A percentile compares a stretch with the other conserved stretches of the same genome.
phyloP scores from a whole-genome alignment of 1,140 invertebrate genomes.

The Neodiprion pinetum region DNA sequence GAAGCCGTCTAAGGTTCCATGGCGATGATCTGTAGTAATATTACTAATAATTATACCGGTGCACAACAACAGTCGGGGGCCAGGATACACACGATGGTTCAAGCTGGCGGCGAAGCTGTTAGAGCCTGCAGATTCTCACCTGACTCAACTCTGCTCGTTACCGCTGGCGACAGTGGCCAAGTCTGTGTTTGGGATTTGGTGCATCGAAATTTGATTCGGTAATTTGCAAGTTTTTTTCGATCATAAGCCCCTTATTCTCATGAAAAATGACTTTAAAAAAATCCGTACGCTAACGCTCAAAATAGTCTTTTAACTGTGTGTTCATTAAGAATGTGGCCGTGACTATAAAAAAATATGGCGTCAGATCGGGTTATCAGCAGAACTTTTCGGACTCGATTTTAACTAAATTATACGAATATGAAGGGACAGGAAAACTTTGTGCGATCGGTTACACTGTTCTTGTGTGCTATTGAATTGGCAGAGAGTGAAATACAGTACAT shows the following conservation, averaged over 20 bases:
- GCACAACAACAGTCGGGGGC: conserved; percentile 61
- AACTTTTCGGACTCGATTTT: too few relatives aligned
- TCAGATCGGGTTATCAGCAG: too few relatives aligned
- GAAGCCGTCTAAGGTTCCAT: neutral
- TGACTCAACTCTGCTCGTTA: conserved; percentile 70
- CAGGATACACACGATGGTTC: conserved; percentile 69
- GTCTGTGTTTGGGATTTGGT: conserved; percentile 78
- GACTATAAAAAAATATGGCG: too few relatives aligned
- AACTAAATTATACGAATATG: too few relatives aligned
- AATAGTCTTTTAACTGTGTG: too few relatives aligned
- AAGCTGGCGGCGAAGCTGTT: conserved; percentile 71
- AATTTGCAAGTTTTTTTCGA: conserved; percentile 19
- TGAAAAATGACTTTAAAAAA: neutral
- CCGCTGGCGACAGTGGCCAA: conserved; percentile 78
- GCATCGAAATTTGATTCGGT: conserved; percentile 69
- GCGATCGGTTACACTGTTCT: too few relatives aligned
- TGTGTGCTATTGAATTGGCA: too few relatives aligned
- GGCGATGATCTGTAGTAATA: neutral
- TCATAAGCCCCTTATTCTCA: neutral
- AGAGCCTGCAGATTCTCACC: conserved; percentile 72
- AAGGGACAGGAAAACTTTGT: too few relatives aligned
- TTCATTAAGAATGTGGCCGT: neutral
- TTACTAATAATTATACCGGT: neutral
- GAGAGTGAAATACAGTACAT: too few relatives aligned
- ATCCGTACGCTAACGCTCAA: neutral